phyloP scores from a whole-genome alignment of 2,797 vertebrate species.

The Numenius phaeopus region DNA sequence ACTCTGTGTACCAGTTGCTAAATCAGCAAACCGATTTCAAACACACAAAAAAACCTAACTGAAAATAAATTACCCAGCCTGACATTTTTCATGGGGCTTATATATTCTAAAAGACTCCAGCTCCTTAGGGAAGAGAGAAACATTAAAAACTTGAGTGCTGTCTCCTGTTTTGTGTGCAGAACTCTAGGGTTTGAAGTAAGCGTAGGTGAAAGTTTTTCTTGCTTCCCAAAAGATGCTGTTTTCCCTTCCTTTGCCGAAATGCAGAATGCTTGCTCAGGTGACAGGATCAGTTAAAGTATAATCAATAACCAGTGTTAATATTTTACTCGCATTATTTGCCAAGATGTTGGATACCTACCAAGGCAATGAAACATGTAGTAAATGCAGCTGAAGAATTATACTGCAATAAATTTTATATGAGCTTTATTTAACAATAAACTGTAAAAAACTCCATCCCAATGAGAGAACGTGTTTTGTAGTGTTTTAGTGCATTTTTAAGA shows the following conservation, averaged over 20 bases:
- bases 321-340: constrained; percentile 30
- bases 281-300: not conserved
- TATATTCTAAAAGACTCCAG: not conserved
- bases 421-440: constrained; percentile 58
- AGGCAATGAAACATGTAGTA: constrained; percentile 27
- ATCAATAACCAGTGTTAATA: constrained; percentile 51
- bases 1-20: not conserved
- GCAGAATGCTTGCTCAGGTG: constrained; percentile 6
- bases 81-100: constrained; percentile 39
- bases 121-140: constrained; percentile 6
- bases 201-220: not conserved
- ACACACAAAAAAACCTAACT: not conserved
- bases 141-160: not conserved
- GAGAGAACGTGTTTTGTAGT: constrained; percentile 10
- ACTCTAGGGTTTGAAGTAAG: not conserved
- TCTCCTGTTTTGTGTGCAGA: constrained; percentile 14
- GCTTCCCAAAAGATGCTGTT: not conserved
- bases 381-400: constrained; percentile 53
- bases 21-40: constrained; percentile 46
- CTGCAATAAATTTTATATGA: constrained; percentile 51
- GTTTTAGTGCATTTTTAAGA: constrained; percentile 54
- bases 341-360: not conserved
- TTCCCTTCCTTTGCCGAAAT: not conserved
- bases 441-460: not conserved
- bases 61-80: constrained; percentile 49